Conservation (phyloP, 1,140 invertebrate species). For the Drosophila funebris region DNA sequence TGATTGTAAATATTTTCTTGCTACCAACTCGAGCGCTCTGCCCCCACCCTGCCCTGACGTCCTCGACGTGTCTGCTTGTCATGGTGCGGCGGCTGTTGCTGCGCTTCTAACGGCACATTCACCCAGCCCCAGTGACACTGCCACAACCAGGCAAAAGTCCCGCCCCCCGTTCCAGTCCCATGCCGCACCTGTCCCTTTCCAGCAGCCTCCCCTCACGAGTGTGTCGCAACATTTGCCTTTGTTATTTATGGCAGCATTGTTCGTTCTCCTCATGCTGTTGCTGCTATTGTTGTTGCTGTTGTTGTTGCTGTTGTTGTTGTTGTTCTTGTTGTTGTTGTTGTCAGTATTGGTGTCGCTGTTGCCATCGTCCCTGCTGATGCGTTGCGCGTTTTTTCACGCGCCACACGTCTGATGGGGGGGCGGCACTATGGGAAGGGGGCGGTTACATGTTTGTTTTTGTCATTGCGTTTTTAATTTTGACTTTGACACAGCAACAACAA, state of each 20-base stretch:
- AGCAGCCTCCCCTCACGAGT: slow-evolving; percentile 26
- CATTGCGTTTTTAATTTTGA: slow-evolving; percentile 51
- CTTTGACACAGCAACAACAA: slow-evolving; percentile 40
- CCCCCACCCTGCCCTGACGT: not conserved
- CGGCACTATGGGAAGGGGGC: not conserved
- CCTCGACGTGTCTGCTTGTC: slow-evolving; percentile 39
- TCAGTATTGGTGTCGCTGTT: slow-evolving; percentile 13
- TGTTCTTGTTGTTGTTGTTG: slow-evolving; percentile 24
- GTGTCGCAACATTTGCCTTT: slow-evolving; percentile 67
- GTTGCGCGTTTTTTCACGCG: slow-evolving; percentile 57
- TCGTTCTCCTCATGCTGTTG: slow-evolving; percentile 33
- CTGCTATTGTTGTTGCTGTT: slow-evolving; percentile 38
- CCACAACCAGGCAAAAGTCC: slow-evolving; percentile 15
- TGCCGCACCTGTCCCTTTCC: slow-evolving; percentile 32
- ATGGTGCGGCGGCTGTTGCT: slow-evolving; percentile 34
- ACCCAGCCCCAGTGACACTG: slow-evolving; percentile 39
- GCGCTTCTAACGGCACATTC: slow-evolving; percentile 66
- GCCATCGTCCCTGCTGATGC: slow-evolving; percentile 53
- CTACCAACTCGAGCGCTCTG: slow-evolving; percentile 12
- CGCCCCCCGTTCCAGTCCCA: slow-evolving; percentile 19
- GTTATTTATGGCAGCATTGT: slow-evolving; percentile 78
- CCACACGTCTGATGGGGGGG: slow-evolving; percentile 18
- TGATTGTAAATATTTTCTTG: slow-evolving; percentile 82
- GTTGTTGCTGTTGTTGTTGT: slow-evolving; percentile 41
- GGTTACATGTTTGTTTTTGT: slow-evolving; percentile 59